Conservation (phyloP, 1,140 invertebrate genomes). For the Ladona fulva region DNA sequence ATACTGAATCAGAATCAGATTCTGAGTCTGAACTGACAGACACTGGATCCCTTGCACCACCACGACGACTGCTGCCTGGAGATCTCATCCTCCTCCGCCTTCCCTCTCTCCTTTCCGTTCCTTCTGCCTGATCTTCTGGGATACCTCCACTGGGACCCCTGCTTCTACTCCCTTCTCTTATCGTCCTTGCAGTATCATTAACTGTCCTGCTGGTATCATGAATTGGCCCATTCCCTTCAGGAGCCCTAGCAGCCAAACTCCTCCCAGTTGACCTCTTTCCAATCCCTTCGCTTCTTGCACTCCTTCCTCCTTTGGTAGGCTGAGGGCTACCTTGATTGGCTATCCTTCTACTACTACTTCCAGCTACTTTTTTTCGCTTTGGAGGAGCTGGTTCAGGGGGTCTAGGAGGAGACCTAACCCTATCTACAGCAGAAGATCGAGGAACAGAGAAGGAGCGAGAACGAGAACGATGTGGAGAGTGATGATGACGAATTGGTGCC, state of each 20-base stretch:
- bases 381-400: conserved; percentile 32
- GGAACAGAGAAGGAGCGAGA: conserved; percentile 40
- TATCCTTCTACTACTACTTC: conserved; percentile 34
- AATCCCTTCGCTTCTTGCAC: conserved; percentile 11
- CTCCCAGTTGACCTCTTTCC: not conserved
- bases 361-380: conserved; percentile 28
- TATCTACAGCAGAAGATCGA: conserved; percentile 26
- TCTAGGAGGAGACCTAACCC: conserved; percentile 26
- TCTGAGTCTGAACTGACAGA: not conserved
- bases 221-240: conserved; percentile 13
- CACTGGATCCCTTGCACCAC: not conserved
- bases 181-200: not conserved
- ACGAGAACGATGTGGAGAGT: conserved; percentile 1
- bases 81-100: conserved; percentile 34
- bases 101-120: conserved; percentile 28
- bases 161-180: not conserved
- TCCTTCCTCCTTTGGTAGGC: conserved; percentile 15
- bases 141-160: not conserved
- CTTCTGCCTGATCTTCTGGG: not conserved
- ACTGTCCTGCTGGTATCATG: not conserved
- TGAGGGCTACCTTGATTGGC: conserved; percentile 26
- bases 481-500: conserved; percentile 16
- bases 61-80: not conserved
- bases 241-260: not conserved
- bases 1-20: not conserved